These are phyloP conservation scores for Hypotaenidia philippensis DNA, from an alignment of 2,797 vertebrate genomes.

Conservation along the genomic window DNA sequence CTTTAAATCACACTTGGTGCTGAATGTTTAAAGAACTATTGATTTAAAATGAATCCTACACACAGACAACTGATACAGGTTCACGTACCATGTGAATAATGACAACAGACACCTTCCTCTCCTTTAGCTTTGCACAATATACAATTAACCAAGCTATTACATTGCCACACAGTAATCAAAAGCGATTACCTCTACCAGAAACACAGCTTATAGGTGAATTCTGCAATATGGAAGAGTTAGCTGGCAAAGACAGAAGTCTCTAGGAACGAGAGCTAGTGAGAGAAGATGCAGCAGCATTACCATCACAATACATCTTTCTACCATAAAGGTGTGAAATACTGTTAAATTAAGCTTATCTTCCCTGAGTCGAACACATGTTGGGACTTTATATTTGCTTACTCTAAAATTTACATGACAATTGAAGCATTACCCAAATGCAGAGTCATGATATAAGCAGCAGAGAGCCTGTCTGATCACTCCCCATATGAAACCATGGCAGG, in stretches of 20 bases:
- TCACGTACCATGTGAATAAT: neutral
- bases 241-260: neutral
- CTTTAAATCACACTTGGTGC: slow-evolving; percentile 55
- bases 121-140: neutral
- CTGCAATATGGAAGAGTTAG: neutral
- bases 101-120: neutral
- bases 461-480: neutral
- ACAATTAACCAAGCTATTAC: neutral
- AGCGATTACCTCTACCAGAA: neutral
- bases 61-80: neutral
- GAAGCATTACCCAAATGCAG: neutral
- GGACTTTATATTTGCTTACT: slow-evolving; percentile 27
- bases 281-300: neutral
- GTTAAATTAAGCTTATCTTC: slow-evolving; percentile 37
- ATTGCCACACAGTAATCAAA: neutral
- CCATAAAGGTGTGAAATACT: neutral
- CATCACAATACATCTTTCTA: slow-evolving; percentile 5
- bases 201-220: neutral
- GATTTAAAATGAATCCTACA: slow-evolving; percentile 10
- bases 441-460: neutral
- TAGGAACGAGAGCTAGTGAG: neutral
- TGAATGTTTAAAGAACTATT: slow-evolving; percentile 1
- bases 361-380: neutral
- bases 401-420: slow-evolving; percentile 20
- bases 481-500: neutral